These are phyloP conservation scores for Petrocephalus schoutedeni DNA, from an alignment of 2,797 vertebrate genomes.

Conservation along the genomic window DNA sequence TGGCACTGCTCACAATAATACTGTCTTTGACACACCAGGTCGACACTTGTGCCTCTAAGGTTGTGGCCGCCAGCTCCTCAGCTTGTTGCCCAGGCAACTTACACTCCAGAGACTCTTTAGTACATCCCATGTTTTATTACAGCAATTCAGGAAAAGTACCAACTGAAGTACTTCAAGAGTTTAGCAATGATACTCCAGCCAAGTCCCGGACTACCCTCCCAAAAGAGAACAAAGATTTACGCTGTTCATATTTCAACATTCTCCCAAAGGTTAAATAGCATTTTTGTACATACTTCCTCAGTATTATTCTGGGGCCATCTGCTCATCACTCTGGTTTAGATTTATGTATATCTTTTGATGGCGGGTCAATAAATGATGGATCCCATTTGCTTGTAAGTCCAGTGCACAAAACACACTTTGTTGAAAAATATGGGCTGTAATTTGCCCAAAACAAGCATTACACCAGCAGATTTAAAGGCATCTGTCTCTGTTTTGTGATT, in stretches of 20 bases:
- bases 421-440: constrained; percentile 59
- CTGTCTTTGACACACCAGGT: background rate
- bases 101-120: constrained; percentile 11
- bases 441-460: constrained; percentile 44
- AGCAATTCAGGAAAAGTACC: constrained; percentile 14
- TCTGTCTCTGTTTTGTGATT: constrained; percentile 6
- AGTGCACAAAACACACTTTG: constrained; percentile 44
- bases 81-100: constrained; percentile 14
- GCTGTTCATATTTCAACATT: background rate
- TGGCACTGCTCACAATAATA: background rate
- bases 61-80: background rate
- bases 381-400: constrained; percentile 48
- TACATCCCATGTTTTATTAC: background rate
- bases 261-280: background rate
- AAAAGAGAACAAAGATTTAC: background rate
- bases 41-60: background rate
- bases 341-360: background rate
- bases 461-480: constrained; percentile 11
- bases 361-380: constrained; percentile 44
- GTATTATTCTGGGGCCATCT: background rate
- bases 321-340: background rate
- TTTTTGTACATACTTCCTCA: background rate
- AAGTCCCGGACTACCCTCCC: background rate
- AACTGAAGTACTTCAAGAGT: constrained; percentile 4
- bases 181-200: background rate